Percentiles rank a stretch among this genome's conserved stretches.
phyloP scores from a whole-genome alignment of 1,140 invertebrate species.

The Drosophila persimilis region DNA sequence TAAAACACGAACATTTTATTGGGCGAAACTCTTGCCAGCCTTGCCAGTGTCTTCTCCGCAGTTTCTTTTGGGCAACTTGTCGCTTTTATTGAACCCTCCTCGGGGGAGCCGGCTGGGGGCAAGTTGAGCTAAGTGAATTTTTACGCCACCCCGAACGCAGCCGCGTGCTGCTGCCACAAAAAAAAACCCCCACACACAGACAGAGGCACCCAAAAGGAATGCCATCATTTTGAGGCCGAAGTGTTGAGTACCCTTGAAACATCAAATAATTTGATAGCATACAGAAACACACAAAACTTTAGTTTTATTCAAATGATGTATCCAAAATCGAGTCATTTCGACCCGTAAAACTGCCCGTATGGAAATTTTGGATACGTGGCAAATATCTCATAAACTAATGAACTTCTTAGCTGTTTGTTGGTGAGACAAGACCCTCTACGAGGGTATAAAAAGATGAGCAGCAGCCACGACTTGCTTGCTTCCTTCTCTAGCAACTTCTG shows the following conservation, averaged over 20 bases:
- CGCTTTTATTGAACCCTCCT: conserved; percentile 50
- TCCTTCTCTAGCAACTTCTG: conserved; percentile 14
- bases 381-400: too few species aligned
- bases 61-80: conserved; percentile 18
- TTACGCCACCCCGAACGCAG: conserved; percentile 73
- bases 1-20: conserved; percentile 75
- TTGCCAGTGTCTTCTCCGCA: neutral
- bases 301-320: too few species aligned
- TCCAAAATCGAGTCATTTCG: too few species aligned
- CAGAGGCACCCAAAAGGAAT: neutral
- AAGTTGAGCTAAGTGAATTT: conserved; percentile 69
- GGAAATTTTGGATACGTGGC: too few species aligned
- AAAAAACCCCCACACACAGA: neutral
- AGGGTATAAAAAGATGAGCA: conserved; percentile 22
- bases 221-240: neutral
- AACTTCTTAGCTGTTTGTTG: too few species aligned
- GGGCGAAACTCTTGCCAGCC: conserved; percentile 32
- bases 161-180: conserved; percentile 42
- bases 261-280: too few species aligned
- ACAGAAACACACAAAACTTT: too few species aligned
- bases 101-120: conserved; percentile 24
- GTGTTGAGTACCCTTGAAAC: neutral
- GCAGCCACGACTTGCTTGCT: conserved; percentile 15
- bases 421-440: too few species aligned
- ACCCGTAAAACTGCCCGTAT: too few species aligned